Evolutionary conservation across 1,140 invertebrate genomes (phyloP), one percentile per base, ranked within the genome.

Genomic region (Listronotus oregonensis): DNA sequence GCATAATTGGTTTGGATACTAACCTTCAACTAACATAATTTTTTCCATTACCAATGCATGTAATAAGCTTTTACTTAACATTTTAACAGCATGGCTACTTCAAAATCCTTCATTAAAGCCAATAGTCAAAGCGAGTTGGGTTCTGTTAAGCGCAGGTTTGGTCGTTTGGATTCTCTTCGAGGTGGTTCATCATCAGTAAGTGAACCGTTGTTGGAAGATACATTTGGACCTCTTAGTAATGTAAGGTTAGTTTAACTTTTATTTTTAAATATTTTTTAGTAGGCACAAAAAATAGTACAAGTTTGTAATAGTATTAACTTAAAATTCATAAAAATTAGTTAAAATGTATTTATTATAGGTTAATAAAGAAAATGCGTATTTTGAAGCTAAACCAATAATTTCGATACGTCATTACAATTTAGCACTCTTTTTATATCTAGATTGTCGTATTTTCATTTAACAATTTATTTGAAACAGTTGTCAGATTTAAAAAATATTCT

Each of bases 91-190:
- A 77, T 81, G 79, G 84, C 86, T 32, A 89, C 89, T n/a, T 93
- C 92, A 0, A 93, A 93, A 76, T 92, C 92, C 1, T 95, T 95
- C 73, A 95, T 95, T 71, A 94, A 94, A 81, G 92, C 91, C 43
- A 95, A 94, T 77, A 95, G 92, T 76, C 87, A 93, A 76, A 87
- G 88, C 15, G 90, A 93, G 71, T 81, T 89, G 17, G 84, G 86
- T 51, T 85, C 84, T 77, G 81, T 78, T 64, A 77, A 76, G 39
- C 85, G 83, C 68, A 83, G 84, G 73, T 77, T 89, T 54, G 87
- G 86, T 70, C 83, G 90, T 69, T 80, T 89, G 60, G 89, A 92
- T 77, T 92, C 90, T 10, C 75, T 92, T 42, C 81, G 86, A 78
- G 85, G 85, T 58, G 64, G 64, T 61, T 60, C 57, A 18, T 74